Conservation (phyloP, 2,797 vertebrate species). For the Buceros bicornis region DNA sequence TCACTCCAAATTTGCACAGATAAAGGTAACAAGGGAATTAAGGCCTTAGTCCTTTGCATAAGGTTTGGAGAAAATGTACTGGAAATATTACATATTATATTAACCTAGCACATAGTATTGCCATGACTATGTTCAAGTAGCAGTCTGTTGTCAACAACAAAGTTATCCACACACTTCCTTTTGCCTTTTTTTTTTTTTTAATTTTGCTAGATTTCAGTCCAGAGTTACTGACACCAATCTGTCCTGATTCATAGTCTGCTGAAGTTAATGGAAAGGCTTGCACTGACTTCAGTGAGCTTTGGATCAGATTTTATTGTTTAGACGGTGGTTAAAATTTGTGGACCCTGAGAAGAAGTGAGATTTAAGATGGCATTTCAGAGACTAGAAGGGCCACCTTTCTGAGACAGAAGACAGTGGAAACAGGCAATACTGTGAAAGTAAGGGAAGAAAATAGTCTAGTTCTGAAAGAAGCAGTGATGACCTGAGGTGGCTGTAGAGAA, state of each 20-base stretch:
- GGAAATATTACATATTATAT: background rate
- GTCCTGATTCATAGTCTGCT: background rate
- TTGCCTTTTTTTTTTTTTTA: rapidly evolving
- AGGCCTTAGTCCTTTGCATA: background rate
- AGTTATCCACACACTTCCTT: background rate
- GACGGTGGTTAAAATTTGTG: slow-evolving; percentile 3
- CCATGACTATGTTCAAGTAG: background rate
- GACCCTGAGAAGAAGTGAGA: background rate
- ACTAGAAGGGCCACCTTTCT: background rate
- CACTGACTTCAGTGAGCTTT: background rate
- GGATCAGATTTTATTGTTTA: background rate
- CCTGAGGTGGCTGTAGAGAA: background rate
- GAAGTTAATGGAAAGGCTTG: background rate
- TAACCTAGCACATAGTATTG: background rate
- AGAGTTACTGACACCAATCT: background rate
- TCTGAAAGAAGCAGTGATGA: background rate
- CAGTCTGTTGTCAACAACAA: background rate
- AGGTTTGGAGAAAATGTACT: background rate
- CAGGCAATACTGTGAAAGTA: background rate
- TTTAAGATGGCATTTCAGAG: background rate
- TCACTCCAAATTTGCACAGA: background rate
- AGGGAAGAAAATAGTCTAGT: background rate
- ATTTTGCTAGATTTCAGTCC: background rate
- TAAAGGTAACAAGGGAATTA: background rate
- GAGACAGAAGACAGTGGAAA: background rate